Evolutionary conservation across 1,140 invertebrate genomes (phyloP).

Genomic region (Lerema accius): DNA sequence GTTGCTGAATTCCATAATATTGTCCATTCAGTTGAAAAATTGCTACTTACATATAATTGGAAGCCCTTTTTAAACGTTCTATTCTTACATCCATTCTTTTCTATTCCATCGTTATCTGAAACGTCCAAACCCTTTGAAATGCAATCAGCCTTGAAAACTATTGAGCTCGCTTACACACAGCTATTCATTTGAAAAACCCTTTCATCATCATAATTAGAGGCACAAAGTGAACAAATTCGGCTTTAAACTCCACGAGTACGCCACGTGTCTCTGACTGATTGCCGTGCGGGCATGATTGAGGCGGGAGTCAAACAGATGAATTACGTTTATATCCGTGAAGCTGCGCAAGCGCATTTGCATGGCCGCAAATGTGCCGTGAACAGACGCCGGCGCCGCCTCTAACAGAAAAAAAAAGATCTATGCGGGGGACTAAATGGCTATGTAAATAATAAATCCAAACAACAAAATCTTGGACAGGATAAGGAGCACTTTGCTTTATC

Average conservation of each 20-base stretch:
- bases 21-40: no score
- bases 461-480: constrained; percentile 56
- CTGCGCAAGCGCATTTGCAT: constrained; percentile 29
- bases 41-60: no score
- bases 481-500: constrained; percentile 73
- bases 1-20: no score
- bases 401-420: constrained; percentile 39
- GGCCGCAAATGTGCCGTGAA: constrained; percentile 58
- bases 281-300: constrained; percentile 40
- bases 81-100: background rate
- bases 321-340: constrained; percentile 55
- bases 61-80: no score
- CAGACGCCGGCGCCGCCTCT: constrained; percentile 44
- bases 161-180: constrained; percentile 11
- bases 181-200: constrained; percentile 12
- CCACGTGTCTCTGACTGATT: constrained; percentile 58
- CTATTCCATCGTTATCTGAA: background rate
- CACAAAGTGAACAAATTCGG: constrained; percentile 27
- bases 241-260: constrained; percentile 14
- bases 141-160: constrained; percentile 1
- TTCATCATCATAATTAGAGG: constrained; percentile 26
- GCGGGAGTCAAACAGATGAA: constrained; percentile 47
- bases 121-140: constrained; percentile 3
- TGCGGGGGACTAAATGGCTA: constrained; percentile 37
- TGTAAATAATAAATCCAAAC: constrained; percentile 56